Base-by-base conservation (phyloP, 1,140 invertebrate species). In the Zelostemma sp. region DNA sequence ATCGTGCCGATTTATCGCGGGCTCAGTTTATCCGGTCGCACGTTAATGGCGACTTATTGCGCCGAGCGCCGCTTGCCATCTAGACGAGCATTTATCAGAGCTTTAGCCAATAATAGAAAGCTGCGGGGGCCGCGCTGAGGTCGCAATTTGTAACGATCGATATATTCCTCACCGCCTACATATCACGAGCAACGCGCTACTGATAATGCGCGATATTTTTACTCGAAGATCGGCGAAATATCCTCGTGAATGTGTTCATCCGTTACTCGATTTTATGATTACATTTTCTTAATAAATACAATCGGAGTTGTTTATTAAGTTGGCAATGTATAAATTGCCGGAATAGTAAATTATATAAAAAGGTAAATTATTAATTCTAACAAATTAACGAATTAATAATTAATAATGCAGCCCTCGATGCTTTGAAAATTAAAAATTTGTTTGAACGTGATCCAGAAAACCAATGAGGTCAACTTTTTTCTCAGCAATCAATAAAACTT, bases 21-120 rank as follows among this genome's bases (percentile, higher is more conserved):
- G 73, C 61, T 68, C 66, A 57, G 75, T 76, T 77, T 78, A 79
- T 73, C 74, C 68, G 61, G 58, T 57, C 19, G 48, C 55, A 72
- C 73, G 73, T 76, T 80, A 81, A 80, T 81, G 73, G 76, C 76
- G 69, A 81, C 75, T 78, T 80, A 81, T 78, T 75, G 70, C 66
- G 56, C 11, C 16, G 14, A 15, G 15, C 40, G 16, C 6, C 40
- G 12, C 12, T 43, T 43, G 40, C 53, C 65, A 46, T 60, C 46
- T 56, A 51, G 43, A 50, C 57, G 51, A 63, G 59, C 66, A 75
- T 80, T 75, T 77, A 76, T 80, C 74, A 77, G 40, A 9, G 76
- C 49, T 64, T 80, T 80, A 77, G 74, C 66, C 60, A 64, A 72
- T 74, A 72, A 74, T 73, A 73, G 74, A 77, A 78, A 74, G 71